A percentile compares a stretch with the other conserved stretches of the same genome.
phyloP scores from a whole-genome alignment of 2,797 vertebrate genomes.

The Huso huso region DNA sequence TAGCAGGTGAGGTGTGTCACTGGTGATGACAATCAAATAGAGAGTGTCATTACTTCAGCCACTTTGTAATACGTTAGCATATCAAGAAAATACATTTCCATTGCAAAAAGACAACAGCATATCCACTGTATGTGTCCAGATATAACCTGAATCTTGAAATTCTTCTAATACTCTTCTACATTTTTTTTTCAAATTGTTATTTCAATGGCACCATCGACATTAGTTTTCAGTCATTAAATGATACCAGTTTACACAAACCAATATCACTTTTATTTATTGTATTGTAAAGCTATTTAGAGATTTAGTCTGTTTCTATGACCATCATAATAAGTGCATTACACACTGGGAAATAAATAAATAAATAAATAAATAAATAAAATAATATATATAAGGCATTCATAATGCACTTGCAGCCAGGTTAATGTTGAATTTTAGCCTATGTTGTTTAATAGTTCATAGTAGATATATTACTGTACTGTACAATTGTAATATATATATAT shows the following conservation, averaged over 20 bases:
- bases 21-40: constrained; percentile 83
- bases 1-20: constrained; percentile 29
- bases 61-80: constrained; percentile 73
- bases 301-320: constrained; percentile 54
- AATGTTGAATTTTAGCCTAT: constrained; percentile 76
- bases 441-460: constrained; percentile 83
- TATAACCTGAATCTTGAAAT: constrained; percentile 37
- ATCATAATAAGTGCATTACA: constrained; percentile 62
- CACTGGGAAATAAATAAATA: constrained; percentile 69
- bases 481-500: constrained; percentile 80
- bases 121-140: constrained; percentile 56
- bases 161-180: constrained; percentile 40
- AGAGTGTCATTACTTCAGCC: constrained; percentile 83
- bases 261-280: constrained; percentile 56
- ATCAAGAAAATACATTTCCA: constrained; percentile 75
- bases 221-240: constrained; percentile 15
- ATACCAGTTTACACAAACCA: constrained; percentile 74
- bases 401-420: constrained; percentile 89
- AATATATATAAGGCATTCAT: constrained; percentile 27
- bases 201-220: constrained; percentile 22
- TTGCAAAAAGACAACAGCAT: constrained; percentile 65
- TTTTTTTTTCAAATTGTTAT: constrained; percentile 36
- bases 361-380: constrained; percentile 59
- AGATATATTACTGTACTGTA: constrained; percentile 72
- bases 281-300: constrained; percentile 53